Evolutionary conservation across 2,888 invertebrate genomes (phyloP), one percentile per base, ranked within the genome.

Genomic region (Abscondita cerata): DNA sequence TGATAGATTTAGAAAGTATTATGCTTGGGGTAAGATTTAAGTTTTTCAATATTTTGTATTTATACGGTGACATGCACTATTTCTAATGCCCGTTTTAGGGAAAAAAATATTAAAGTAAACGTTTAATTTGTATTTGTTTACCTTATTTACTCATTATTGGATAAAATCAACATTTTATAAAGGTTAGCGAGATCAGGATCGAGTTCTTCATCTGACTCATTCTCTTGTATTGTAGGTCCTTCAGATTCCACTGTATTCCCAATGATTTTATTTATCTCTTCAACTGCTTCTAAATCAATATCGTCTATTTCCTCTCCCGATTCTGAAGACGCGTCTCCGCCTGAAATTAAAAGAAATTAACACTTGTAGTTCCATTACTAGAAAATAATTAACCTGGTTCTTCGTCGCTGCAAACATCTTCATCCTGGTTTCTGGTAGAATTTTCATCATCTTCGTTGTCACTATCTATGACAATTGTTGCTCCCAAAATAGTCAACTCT

Each of bases 241-340:
- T 36, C 36, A 13, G 34, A 13, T 47, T 63, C 55, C 16, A 15
- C 36, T 19, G 52, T 52, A 50, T 41, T 65, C 44, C 51, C 59
- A 16, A 75, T 70, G 60, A 76, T 65, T 58, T 74, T 66, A 67
- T 75, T 77, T n/a, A 78, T 74, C 62, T 78, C 77, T 52, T 75
- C 75, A 1, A 75, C 72, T 2, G 74, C 73, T 59, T 78, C 77
- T 68, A 73, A 63, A 65, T 77, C 77, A 52, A 77, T 72, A 52
- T 74, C 75, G 19, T 71, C 66, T 53, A 64, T 58, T 4, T 58
- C 60, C 11, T 54, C 38, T n/a, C 8, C 54, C 1, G 53, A 38
- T 33, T 59, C 59, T n/a, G 25, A 40, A 16, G 52, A 20, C 9
- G 2, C 52, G n/a, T 48, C 48, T 12, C 9, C 38, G 9, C 38